Conservation (phyloP, 2,113 vertebrate genomes). For the Archocentrus centrarchus region DNA sequence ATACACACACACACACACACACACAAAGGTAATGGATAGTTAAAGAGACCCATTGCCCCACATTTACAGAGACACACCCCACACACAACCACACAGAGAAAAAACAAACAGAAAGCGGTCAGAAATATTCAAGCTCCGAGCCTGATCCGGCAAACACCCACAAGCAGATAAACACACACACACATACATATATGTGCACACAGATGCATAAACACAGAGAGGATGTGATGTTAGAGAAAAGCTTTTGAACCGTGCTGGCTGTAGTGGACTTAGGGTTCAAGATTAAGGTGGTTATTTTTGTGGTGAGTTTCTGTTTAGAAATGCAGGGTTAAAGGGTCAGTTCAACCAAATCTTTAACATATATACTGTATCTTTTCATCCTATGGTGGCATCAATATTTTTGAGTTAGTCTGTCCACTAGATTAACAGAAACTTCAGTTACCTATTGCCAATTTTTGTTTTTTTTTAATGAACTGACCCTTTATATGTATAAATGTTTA, state of each 20-base stretch:
- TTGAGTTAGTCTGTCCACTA: background rate
- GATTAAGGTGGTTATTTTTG: background rate
- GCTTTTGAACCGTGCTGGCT: background rate
- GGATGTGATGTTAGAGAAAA: conserved; percentile 32
- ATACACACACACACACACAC: conserved; percentile 7
- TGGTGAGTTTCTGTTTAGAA: background rate
- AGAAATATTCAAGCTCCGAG: conserved; percentile 63
- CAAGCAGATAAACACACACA: conserved; percentile 34
- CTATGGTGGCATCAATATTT: background rate
- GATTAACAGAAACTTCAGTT: too few species aligned
- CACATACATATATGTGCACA: conserved; percentile 51
- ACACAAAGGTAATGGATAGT: conserved; percentile 23
- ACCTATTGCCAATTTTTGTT: background rate
- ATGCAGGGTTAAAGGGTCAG: background rate
- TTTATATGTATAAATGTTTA: background rate
- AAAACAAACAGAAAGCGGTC: conserved; percentile 58
- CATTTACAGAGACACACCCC: conserved; percentile 35
- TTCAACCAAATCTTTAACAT: background rate
- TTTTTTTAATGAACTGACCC: background rate
- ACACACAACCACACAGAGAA: conserved; percentile 26
- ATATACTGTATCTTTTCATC: background rate
- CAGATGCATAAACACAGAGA: conserved; percentile 63
- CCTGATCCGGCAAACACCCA: conserved; percentile 54
- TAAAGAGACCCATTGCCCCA: conserved; percentile 28
- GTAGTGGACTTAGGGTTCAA: background rate